Base-by-base conservation (phyloP, 64 coral and sea anemone genomes). In the Pachyseris speciosa region DNA sequence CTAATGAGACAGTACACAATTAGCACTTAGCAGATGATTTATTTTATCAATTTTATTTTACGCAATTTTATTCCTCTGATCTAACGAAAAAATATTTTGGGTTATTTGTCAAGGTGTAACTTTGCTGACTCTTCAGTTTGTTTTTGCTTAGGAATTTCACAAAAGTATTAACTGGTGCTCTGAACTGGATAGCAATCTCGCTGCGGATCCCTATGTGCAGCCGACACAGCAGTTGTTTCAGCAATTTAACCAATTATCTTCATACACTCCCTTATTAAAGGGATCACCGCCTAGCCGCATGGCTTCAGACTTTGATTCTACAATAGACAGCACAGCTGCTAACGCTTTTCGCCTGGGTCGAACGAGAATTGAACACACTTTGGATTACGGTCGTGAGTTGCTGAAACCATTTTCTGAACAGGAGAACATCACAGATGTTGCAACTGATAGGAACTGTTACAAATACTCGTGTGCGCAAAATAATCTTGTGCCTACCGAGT, bases 121-220 rank as follows among this genome's bases (percentile, higher is more conserved):
- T 2, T 7, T 69, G 33, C 32, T 4, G 5, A 72, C 10, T 11
- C 28, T 77, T 7, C 13, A 36, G 0, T 27, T 78, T 34, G 20
- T 57, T 61, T 37, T 1, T 13, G 0, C 10, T 39, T 26, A 81
- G 77, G 53, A 60, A 27, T 81, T 81, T 81, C 25, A 81, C 77
- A 81, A 57, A 58, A 24, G 52, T 26, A 4, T 81, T 25, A 81
- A 81, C 55, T 81, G 77, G 77, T 61, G 77, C 63, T 81, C 77
- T 81, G 77, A 81, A 40, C 12, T 81, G 53, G 30, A 81, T 9
- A 19, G 2, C 34, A 9, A 53, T 11, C 33, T n/a, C 9, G 20
- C 51, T 38, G 9, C n/a, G 3, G n/a, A 61, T 81, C 40, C 53
- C 8, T 3, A 3, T n/a, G 77, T 37, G 3, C 52, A 40, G 48